Conservation (phyloP, 1,140 invertebrate species). For the Drosophila kikkawai region DNA sequence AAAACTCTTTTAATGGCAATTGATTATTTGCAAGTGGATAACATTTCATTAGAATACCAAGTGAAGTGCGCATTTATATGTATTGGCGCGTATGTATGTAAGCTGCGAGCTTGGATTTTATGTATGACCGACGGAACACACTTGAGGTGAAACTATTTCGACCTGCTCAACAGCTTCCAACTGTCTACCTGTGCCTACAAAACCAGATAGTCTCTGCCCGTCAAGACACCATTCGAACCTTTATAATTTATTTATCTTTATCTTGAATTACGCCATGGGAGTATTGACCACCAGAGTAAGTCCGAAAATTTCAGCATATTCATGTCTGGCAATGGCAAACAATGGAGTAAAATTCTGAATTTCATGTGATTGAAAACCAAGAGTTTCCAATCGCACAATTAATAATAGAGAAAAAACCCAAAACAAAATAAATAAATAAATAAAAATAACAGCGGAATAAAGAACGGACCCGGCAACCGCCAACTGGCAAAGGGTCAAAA, state of each 20-base stretch:
- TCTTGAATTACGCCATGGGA: conserved; percentile 84
- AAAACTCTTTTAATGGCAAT: conserved; percentile 85
- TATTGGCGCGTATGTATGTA: conserved; percentile 13
- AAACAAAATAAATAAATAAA: conserved; percentile 57
- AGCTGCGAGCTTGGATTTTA: conserved; percentile 21
- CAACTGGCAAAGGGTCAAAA: conserved; percentile 51
- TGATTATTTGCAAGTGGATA: conserved; percentile 84
- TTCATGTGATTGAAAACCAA: conserved; percentile 77
- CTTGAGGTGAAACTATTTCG: conserved; percentile 83
- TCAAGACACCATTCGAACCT: conserved; percentile 64
- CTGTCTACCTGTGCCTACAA: conserved; percentile 71
- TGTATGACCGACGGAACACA: conserved; percentile 72
- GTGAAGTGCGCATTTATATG: conserved; percentile 58
- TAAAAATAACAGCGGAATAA: conserved; percentile 59
- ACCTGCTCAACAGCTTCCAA: conserved; percentile 82
- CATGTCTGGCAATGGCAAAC: conserved; percentile 68
- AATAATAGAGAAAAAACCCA: conserved; percentile 57
- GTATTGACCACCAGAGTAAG: conserved; percentile 84
- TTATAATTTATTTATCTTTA: conserved; percentile 84
- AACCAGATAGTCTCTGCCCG: conserved; percentile 69
- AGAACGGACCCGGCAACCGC: conserved; percentile 34
- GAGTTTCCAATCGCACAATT: conserved; percentile 60
- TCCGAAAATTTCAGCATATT: conserved; percentile 84
- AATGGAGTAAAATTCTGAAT: conserved; percentile 75
- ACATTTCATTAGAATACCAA: conserved; percentile 84